Percentiles rank a stretch among this genome's conserved stretches.
These are phyloP conservation scores for Dolichallabes microphthalmus DNA, from an alignment of 2,113 vertebrate genomes.

Conservation along the genomic window DNA sequence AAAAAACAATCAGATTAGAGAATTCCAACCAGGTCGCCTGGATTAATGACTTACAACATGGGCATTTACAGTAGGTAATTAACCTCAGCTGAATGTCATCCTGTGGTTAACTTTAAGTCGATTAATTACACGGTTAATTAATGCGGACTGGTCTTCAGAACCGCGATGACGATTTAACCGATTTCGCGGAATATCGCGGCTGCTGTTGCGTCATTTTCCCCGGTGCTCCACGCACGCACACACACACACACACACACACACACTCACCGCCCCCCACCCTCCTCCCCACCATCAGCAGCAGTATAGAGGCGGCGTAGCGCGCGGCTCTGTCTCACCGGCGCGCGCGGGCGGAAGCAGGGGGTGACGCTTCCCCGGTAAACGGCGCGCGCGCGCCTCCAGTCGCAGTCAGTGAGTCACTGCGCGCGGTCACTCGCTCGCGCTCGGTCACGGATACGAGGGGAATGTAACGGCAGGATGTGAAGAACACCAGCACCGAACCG, in stretches of 20 bases:
- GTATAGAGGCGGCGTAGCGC: neutral
- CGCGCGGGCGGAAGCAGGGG: slow-evolving; percentile 26
- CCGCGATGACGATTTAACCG: neutral
- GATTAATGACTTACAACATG: neutral
- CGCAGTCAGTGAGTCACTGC: slow-evolving; percentile 31
- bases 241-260: neutral
- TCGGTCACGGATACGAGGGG: neutral
- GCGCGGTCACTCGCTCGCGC: neutral
- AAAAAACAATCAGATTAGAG: neutral
- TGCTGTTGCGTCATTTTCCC: neutral
- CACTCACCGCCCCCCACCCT: too few species aligned
- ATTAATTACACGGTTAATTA: neutral
- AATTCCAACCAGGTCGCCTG: too few species aligned
- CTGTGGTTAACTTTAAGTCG: too few species aligned
- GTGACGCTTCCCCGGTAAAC: slow-evolving; percentile 31
- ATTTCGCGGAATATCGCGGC: neutral
- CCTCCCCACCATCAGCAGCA: neutral
- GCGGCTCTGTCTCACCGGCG: slow-evolving; percentile 16
- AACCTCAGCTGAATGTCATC: neutral
- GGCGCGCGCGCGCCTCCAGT: slow-evolving; percentile 34
- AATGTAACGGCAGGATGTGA: slow-evolving; percentile 19
- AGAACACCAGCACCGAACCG: slow-evolving; percentile 3
- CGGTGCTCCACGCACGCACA: neutral
- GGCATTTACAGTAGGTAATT: too few species aligned
- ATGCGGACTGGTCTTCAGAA: neutral